These are phyloP conservation scores for Turdus rufiventris DNA, from an alignment of 2,113 vertebrate species.

Conservation along the genomic window DNA sequence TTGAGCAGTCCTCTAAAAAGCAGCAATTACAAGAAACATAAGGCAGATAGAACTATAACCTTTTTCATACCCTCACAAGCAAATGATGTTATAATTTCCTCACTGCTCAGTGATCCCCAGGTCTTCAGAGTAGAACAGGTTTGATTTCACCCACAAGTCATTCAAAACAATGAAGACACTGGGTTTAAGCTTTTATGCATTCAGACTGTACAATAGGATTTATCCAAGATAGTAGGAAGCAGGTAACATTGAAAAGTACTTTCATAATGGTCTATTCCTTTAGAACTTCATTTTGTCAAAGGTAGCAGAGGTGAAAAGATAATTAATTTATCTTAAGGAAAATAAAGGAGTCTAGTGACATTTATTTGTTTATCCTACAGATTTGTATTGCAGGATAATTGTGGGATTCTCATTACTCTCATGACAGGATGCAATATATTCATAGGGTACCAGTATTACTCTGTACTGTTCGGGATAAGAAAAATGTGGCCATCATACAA, in stretches of 20 bases:
- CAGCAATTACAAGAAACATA: not conserved
- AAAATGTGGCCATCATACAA: not conserved
- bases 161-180: not conserved
- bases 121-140: not conserved
- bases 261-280: not conserved
- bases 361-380: not conserved
- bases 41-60: not conserved
- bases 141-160: not conserved
- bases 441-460: not conserved
- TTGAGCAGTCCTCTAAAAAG: not conserved
- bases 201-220: not conserved
- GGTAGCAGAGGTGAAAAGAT: not conserved
- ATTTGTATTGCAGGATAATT: not conserved
- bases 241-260: not conserved
- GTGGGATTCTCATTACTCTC: not conserved
- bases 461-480: not conserved
- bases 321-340: not conserved
- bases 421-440: not conserved
- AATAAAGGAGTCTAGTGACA: not conserved
- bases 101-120: not conserved
- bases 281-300: not conserved
- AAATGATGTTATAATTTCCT: not conserved
- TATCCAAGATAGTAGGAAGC: not conserved
- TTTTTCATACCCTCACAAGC: not conserved
- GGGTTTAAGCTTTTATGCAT: not conserved